Conservation (phyloP, 2,888 invertebrate species). For the Tetragonula carbonaria region DNA sequence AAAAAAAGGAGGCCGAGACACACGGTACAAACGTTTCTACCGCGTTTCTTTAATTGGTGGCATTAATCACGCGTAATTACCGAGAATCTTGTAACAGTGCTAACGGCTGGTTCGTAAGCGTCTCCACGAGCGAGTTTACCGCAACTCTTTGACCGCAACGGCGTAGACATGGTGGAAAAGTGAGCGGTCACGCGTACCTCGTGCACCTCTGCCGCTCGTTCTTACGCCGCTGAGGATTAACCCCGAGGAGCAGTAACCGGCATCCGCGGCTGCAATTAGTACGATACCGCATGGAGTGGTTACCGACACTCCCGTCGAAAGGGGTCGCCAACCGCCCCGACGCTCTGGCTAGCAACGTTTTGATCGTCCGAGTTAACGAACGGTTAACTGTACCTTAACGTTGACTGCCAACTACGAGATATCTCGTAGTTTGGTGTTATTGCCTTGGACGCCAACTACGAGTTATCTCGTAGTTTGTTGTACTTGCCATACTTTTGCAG, state of each 20-base stretch:
- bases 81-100: conserved; percentile 76
- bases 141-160: conserved; percentile 77
- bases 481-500: too few relatives aligned
- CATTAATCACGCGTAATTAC: conserved; percentile 81
- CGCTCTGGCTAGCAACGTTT: conserved; percentile 63
- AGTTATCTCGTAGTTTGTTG: too few relatives aligned
- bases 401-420: too few relatives aligned
- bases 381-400: conserved; percentile 73
- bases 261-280: conserved; percentile 83
- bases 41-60: conserved; percentile 79
- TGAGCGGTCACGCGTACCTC: conserved; percentile 2
- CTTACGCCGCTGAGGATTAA: conserved; percentile 80
- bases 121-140: conserved; percentile 67
- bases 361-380: conserved; percentile 78
- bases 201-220: conserved; percentile 29
- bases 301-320: conserved; percentile 57
- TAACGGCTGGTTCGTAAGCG: conserved; percentile 70
- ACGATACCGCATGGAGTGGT: conserved; percentile 81
- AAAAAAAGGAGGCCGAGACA: conserved; percentile 12
- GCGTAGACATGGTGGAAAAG: conserved; percentile 60
- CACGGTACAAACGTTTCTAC: conserved; percentile 52
- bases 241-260: conserved; percentile 81
- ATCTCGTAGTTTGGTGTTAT: too few relatives aligned
- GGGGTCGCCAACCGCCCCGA: conserved; percentile 66
- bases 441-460: too few relatives aligned